Conservation (phyloP, 30 jellyfish, hydroid and myxozoan species). For the Turritopsis dohrnii region DNA sequence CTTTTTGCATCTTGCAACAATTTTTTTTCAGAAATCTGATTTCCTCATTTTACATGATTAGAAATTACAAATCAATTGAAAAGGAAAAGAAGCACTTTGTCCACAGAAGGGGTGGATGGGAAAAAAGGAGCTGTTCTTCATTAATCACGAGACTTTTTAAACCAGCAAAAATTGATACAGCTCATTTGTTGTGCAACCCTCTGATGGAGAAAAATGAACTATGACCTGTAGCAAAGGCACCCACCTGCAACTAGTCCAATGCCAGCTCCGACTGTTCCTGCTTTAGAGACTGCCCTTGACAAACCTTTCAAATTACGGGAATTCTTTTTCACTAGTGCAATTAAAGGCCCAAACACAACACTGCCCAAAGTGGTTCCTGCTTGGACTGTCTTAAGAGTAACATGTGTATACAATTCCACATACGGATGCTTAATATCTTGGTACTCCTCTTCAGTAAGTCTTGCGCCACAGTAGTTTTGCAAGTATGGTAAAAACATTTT, state of each 20-base stretch:
- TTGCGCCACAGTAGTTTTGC: slow-evolving; percentile 56
- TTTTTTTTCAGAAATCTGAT: no score
- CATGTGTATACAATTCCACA: slow-evolving; percentile 62
- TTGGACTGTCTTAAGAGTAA: slow-evolving; percentile 61
- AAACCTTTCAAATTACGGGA: slow-evolving; percentile 50
- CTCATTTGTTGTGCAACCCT: no score
- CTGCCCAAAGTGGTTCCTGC: slow-evolving; percentile 65
- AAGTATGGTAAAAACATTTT: slow-evolving; percentile 40
- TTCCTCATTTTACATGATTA: no score
- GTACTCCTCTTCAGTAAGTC: slow-evolving; percentile 54
- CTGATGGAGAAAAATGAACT: not conserved
- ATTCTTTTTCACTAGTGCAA: slow-evolving; percentile 50
- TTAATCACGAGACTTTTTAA: no score
- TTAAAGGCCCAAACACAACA: slow-evolving; percentile 57
- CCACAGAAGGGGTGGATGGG: no score
- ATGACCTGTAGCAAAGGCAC: not conserved
- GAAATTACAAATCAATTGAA: no score
- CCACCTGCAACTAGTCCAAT: slow-evolving; percentile 66
- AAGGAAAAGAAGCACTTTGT: no score
- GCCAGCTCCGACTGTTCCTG: slow-evolving; percentile 66
- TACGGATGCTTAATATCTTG: slow-evolving; percentile 43
- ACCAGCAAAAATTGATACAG: no score
- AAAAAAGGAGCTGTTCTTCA: no score
- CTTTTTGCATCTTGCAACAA: no score
- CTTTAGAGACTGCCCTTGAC: slow-evolving; percentile 39